A percentile compares a stretch with the other conserved stretches of the same genome.
Evolutionary conservation across 2,113 vertebrate genomes (phyloP).

Genomic region (Heterochromis multidens): DNA sequence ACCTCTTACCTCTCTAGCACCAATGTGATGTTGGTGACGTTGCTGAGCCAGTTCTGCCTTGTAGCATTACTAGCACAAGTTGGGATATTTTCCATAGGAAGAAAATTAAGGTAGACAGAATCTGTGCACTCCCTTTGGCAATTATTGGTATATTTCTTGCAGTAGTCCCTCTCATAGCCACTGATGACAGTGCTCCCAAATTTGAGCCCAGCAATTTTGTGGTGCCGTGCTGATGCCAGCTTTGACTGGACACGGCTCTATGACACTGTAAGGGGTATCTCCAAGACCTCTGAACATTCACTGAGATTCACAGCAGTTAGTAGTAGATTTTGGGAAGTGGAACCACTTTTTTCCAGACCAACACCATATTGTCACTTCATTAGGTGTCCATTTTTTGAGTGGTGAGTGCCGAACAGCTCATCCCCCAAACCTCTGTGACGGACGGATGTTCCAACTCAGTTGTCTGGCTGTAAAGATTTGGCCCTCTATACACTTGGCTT

Average conservation of each 20-base stretch:
- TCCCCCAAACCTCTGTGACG: not conserved
- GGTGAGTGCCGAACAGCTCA: not conserved
- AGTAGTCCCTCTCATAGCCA: not conserved
- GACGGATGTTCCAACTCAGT: not conserved
- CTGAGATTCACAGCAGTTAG: fast-evolving
- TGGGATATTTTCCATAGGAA: not conserved
- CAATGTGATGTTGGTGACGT: not conserved
- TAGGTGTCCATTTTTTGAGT: not conserved
- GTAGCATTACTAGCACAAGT: not conserved
- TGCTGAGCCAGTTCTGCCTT: not conserved
- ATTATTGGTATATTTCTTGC: not conserved
- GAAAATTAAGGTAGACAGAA: not conserved
- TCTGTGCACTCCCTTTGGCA: not conserved
- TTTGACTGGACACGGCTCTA: not conserved
- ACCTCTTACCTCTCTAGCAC: not conserved
- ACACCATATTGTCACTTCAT: fast-evolving
- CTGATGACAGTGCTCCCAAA: not conserved
- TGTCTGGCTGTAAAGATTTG: not conserved
- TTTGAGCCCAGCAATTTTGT: not conserved
- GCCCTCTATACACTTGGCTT: not conserved
- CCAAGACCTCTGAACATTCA: not conserved
- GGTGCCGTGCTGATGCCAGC: not conserved
- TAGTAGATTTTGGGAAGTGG: not conserved
- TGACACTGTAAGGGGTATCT: no score
- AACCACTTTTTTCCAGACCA: not conserved